Conservation (phyloP, 2,888 invertebrate genomes). For the Lithophane ornitopus region DNA sequence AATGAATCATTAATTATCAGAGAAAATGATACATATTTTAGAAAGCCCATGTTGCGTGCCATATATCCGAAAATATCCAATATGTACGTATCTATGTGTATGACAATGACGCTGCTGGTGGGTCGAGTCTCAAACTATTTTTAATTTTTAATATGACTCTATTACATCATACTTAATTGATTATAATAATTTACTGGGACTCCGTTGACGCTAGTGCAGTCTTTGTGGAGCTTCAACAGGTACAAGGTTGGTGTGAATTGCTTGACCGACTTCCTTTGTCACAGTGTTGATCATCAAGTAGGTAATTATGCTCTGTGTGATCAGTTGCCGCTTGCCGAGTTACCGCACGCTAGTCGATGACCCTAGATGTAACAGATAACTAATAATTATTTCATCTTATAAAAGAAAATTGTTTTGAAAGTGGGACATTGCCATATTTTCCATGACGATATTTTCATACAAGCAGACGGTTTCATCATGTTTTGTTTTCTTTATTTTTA, state of each 20-base stretch:
- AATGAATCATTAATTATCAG: constrained; percentile 10
- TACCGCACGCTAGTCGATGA: constrained; percentile 66
- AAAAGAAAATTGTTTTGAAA: constrained; percentile 27
- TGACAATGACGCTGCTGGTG: not conserved
- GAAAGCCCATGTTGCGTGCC: constrained; percentile 8
- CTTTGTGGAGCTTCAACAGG: constrained; percentile 36
- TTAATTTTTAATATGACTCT: not conserved
- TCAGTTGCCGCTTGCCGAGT: constrained; percentile 33
- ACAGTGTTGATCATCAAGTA: constrained; percentile 50
- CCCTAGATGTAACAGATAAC: constrained; percentile 55
- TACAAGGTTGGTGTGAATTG: constrained; percentile 58
- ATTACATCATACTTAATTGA: not conserved
- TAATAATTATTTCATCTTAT: constrained; percentile 27
- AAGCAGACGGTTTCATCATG: not conserved
- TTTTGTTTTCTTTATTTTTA: constrained; percentile 7
- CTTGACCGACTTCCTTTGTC: constrained; percentile 59
- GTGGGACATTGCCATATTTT: constrained; percentile 20
- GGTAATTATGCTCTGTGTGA: constrained; percentile 55
- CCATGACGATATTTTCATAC: not conserved
- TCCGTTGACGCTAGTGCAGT: not conserved
- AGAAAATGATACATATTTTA: constrained; percentile 22
- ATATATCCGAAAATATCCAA: not conserved
- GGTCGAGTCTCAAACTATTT: not conserved
- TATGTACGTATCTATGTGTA: not conserved
- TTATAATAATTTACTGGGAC: not conserved